Conservation (phyloP, 2,113 vertebrate genomes). For the Alouatta palliata region DNA sequence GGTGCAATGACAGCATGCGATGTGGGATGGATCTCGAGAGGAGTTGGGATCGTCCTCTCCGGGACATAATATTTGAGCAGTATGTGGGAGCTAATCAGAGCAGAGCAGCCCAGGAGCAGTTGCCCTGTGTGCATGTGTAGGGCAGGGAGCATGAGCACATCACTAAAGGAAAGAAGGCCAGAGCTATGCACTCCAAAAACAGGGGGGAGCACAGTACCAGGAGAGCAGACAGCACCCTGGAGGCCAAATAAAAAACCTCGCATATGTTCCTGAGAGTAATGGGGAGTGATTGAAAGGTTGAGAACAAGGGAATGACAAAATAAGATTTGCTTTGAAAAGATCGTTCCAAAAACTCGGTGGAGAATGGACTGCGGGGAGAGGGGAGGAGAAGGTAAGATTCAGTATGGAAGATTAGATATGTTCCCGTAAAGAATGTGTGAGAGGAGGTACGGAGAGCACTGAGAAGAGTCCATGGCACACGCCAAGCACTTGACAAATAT, state of each 20-base stretch:
- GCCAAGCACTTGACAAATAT: neutral
- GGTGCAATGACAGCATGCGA: neutral
- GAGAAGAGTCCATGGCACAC: neutral
- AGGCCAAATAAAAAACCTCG: neutral
- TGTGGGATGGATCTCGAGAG: neutral
- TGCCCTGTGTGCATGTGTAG: neutral
- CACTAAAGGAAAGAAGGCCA: neutral
- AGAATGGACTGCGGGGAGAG: neutral
- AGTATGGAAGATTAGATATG: neutral
- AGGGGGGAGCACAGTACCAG: too few species aligned
- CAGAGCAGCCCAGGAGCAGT: neutral
- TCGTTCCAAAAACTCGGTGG: neutral
- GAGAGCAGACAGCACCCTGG: neutral
- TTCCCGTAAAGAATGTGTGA: neutral
- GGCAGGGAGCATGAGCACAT: neutral
- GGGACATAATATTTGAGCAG: neutral
- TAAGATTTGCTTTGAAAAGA: slow-evolving; percentile 26
- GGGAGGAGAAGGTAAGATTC: neutral
- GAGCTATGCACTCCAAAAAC: accelerated
- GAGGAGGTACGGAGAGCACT: neutral
- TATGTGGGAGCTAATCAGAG: neutral
- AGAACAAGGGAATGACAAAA: neutral
- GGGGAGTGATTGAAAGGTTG: neutral
- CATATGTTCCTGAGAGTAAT: neutral
- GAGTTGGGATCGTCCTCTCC: neutral